Evolutionary conservation across 2,888 invertebrate species (phyloP).

Genomic region (Acronicta alni): DNA sequence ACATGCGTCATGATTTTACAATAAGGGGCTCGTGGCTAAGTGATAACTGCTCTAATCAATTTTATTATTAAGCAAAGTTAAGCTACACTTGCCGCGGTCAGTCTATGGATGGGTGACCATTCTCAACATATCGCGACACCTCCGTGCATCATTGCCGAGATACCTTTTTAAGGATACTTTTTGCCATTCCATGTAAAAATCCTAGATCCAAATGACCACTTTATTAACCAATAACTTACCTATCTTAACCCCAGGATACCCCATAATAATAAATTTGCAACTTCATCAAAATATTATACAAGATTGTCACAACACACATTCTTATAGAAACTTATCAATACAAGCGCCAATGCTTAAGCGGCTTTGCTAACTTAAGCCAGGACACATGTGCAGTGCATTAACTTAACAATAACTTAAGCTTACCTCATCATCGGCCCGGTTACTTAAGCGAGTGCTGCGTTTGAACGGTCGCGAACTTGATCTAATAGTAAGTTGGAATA

Average conservation of each 20-base stretch:
- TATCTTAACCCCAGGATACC: conserved; percentile 3
- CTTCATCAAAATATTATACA: conserved; percentile 33
- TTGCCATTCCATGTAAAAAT: background rate
- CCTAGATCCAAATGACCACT: background rate
- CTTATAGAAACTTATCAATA: conserved; percentile 41
- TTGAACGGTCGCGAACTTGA: conserved; percentile 44
- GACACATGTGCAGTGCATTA: conserved; percentile 62
- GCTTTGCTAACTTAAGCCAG: conserved; percentile 55
- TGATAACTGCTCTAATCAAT: too few species aligned
- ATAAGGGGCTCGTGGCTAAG: too few species aligned
- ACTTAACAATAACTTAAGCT: conserved; percentile 74
- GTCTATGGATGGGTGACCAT: background rate
- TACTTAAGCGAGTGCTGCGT: conserved; percentile 63
- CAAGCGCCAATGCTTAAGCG: conserved; percentile 54
- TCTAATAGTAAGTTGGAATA: conserved; percentile 3
- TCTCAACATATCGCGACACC: too few species aligned
- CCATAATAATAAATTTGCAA: conserved; percentile 13
- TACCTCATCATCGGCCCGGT: conserved; percentile 64
- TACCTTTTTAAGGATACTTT: background rate
- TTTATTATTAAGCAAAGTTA: too few species aligned
- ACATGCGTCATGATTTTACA: background rate
- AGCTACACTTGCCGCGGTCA: background rate
- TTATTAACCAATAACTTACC: conserved; percentile 4
- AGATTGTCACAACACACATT: conserved; percentile 48
- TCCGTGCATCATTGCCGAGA: too few species aligned